Evolutionary conservation across 2,797 vertebrate species (phyloP).

Genomic region (Huso huso): DNA sequence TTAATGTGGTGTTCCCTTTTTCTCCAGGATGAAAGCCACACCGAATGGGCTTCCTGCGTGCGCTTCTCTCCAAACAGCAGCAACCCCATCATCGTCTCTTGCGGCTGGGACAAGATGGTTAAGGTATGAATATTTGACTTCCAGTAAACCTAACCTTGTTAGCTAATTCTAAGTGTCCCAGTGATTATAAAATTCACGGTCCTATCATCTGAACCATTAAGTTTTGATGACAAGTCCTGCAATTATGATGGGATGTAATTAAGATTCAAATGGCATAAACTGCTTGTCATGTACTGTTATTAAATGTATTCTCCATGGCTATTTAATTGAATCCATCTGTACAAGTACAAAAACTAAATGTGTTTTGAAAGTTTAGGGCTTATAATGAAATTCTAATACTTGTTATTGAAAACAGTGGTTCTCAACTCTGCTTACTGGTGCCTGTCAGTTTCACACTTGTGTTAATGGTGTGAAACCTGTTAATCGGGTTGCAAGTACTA

Average conservation of each 20-base stretch:
- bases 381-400: too few species aligned
- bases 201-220: slow-evolving; percentile 30
- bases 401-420: not conserved
- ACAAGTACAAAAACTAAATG: too few species aligned
- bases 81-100: slow-evolving; percentile 94
- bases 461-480: not conserved
- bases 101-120: slow-evolving; percentile 91
- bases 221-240: slow-evolving; percentile 34
- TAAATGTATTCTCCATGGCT: too few species aligned
- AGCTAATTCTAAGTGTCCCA: slow-evolving; percentile 15
- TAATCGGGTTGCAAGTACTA: not conserved
- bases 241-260: slow-evolving; percentile 32
- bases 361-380: too few species aligned
- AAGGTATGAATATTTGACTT: slow-evolving; percentile 60
- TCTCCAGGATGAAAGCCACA: slow-evolving; percentile 80
- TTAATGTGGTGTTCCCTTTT: not conserved
- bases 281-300: too few species aligned
- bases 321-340: too few species aligned
- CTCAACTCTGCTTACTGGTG: not conserved
- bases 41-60: slow-evolving; percentile 88
- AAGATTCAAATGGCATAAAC: too few species aligned
- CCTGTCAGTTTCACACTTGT: not conserved
- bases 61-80: slow-evolving; percentile 94
- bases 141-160: not conserved
- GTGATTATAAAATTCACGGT: slow-evolving; percentile 31